A percentile compares a stretch with the other conserved stretches of the same genome.
phyloP scores from a whole-genome alignment of 2,797 vertebrate species.

The Onychomys leucogaster region DNA sequence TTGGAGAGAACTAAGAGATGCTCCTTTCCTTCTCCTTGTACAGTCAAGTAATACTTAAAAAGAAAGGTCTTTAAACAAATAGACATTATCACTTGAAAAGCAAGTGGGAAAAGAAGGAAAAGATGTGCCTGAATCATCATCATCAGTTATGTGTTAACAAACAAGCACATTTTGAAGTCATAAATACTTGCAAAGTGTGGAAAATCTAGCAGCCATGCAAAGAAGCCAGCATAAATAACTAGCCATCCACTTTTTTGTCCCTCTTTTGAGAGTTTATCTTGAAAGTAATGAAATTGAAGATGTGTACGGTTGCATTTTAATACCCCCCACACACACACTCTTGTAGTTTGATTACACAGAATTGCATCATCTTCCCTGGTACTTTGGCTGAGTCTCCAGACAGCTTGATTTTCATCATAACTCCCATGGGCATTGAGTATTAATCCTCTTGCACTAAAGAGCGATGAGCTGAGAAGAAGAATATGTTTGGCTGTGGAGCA shows the following conservation, averaged over 20 bases:
- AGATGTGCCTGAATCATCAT: neutral
- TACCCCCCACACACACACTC: neutral
- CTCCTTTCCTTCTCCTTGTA: neutral
- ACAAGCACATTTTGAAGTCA: conserved; percentile 17
- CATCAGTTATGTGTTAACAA: neutral
- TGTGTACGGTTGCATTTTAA: neutral
- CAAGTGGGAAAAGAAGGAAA: conserved; percentile 39
- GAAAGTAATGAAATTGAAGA: conserved; percentile 46
- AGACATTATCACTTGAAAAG: neutral
- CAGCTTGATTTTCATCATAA: neutral
- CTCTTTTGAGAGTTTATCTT: conserved; percentile 19
- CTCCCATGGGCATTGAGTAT: neutral
- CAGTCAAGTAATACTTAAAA: neutral
- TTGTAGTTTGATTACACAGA: neutral
- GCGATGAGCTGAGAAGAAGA: neutral
- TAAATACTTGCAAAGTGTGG: conserved; percentile 29
- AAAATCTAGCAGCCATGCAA: neutral
- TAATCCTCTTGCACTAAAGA: neutral
- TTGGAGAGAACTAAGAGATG: neutral
- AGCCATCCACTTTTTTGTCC: neutral
- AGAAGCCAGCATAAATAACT: conserved; percentile 58
- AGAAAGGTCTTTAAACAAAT: conserved; percentile 63
- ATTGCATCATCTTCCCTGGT: conserved; percentile 32
- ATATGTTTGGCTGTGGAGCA: neutral
- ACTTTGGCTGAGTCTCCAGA: neutral